Evolutionary conservation across 2,888 invertebrate genomes (phyloP).

Genomic region (Ichneumon xanthorius): DNA sequence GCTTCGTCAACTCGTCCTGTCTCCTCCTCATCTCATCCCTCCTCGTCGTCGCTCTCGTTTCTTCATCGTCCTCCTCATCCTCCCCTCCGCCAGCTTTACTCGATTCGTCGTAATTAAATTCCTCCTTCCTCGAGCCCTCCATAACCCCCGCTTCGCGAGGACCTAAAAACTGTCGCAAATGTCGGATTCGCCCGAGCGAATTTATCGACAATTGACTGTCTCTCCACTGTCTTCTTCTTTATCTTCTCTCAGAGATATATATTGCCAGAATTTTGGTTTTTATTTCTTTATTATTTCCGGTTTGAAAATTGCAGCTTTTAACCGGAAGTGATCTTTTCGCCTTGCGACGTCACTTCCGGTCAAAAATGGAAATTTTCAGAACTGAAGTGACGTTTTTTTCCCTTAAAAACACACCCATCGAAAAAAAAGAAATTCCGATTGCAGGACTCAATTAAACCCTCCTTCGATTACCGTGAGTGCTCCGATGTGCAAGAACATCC

Average conservation of each 20-base stretch:
- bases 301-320: too few species aligned
- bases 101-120: conserved; percentile 35
- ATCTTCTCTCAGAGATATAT: too few species aligned
- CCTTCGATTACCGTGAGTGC: conserved; percentile 46
- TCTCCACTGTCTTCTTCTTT: too few species aligned
- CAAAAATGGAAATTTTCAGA: too few species aligned
- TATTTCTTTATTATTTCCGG: too few species aligned
- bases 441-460: neutral
- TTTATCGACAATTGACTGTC: conserved; percentile 31
- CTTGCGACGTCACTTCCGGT: too few species aligned
- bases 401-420: neutral
- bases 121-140: conserved; percentile 23
- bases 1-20: conserved; percentile 62
- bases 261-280: too few species aligned
- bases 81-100: neutral
- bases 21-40: conserved; percentile 24
- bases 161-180: neutral
- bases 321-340: too few species aligned
- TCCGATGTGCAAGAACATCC: conserved; percentile 26
- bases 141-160: conserved; percentile 27
- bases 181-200: conserved; percentile 37
- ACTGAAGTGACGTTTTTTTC: too few species aligned
- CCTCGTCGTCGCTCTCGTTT: conserved; percentile 32
- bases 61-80: conserved; percentile 41
- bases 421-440: neutral